These are phyloP conservation scores for Triops cancriformis DNA, from an alignment of 1,140 invertebrate genomes.

Conservation along the genomic window DNA sequence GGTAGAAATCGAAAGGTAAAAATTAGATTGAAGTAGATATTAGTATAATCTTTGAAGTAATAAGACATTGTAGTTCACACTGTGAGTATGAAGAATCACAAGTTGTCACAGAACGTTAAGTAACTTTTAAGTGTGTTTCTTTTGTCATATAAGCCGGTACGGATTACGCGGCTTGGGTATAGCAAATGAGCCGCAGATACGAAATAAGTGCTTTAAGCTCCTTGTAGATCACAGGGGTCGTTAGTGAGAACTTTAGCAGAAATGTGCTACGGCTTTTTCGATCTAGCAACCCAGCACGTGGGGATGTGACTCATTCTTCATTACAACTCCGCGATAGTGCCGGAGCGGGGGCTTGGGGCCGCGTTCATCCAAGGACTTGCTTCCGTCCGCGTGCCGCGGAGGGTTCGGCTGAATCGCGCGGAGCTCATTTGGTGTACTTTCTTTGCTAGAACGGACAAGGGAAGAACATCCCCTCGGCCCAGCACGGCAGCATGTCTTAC, in stretches of 20 bases:
- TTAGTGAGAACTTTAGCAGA: background rate
- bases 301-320: background rate
- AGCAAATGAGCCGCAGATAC: too few relatives aligned
- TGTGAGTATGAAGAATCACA: too few relatives aligned
- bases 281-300: background rate
- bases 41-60: too few relatives aligned
- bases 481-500: background rate
- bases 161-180: too few relatives aligned
- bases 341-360: background rate
- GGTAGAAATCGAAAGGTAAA: too few relatives aligned
- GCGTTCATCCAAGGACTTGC: background rate
- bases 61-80: too few relatives aligned
- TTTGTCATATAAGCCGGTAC: too few relatives aligned
- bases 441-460: background rate
- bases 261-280: background rate
- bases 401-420: background rate
- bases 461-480: background rate
- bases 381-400: constrained; percentile 5
- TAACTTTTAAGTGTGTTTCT: too few relatives aligned
- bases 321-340: background rate
- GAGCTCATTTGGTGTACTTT: background rate
- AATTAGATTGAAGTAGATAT: too few relatives aligned
- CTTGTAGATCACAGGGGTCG: background rate
- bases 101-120: too few relatives aligned
- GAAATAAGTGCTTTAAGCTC: too few relatives aligned